A percentile compares a stretch with the other conserved stretches of the same genome.
Evolutionary conservation across 2,113 vertebrate genomes (phyloP).

Genomic region (Pterocles orientalis): DNA sequence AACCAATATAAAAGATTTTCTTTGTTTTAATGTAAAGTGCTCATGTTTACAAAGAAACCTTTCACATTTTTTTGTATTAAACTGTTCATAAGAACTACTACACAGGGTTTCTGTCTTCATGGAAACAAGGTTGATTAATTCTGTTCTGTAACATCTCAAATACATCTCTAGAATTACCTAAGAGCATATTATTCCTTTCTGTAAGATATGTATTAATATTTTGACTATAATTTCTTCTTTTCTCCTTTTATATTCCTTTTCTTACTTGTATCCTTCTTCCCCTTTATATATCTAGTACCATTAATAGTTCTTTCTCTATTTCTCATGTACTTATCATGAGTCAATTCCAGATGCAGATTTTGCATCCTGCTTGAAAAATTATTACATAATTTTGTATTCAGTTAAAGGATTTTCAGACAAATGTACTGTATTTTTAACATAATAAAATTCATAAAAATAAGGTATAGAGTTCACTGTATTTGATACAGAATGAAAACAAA

Average conservation of each 20-base stretch:
- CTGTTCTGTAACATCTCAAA: not conserved
- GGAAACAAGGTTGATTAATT: not conserved
- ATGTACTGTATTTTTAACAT: slow-evolving; percentile 39
- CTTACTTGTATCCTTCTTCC: not conserved
- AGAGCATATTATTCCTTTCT: not conserved
- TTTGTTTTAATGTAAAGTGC: not conserved
- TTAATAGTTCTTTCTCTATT: slow-evolving; percentile 24
- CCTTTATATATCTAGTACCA: not conserved
- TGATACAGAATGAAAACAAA: slow-evolving; percentile 51
- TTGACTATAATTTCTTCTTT: not conserved
- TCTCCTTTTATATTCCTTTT: not conserved
- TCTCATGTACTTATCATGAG: slow-evolving; percentile 49
- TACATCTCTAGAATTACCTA: not conserved
- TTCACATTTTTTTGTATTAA: not conserved
- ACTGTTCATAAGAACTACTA: not conserved
- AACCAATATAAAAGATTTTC: not conserved
- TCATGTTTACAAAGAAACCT: not conserved
- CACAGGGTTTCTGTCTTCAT: not conserved
- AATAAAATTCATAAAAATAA: slow-evolving; percentile 29
- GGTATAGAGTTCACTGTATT: slow-evolving; percentile 49
- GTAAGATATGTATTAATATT: not conserved
- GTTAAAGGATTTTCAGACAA: slow-evolving; percentile 65
- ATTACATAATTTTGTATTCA: slow-evolving; percentile 44
- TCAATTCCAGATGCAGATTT: slow-evolving; percentile 56
- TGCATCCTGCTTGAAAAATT: slow-evolving; percentile 66